Evolutionary conservation across 2,888 invertebrate genomes (phyloP).

Genomic region (Melikaiella ostensackeni): DNA sequence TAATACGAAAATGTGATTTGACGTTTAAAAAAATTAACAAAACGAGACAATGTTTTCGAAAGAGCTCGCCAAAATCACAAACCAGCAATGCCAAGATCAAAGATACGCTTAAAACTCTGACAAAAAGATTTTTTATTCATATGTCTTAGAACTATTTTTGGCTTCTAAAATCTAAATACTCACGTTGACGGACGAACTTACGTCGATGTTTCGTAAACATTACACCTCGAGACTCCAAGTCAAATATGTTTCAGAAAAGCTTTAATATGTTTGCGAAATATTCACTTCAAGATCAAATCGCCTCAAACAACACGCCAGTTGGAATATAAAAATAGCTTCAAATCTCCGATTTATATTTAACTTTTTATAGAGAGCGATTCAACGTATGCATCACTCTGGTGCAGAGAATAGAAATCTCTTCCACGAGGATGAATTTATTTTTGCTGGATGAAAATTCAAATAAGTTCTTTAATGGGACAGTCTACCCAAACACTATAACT

Average conservation of each 20-base stretch:
- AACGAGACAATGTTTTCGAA: background rate
- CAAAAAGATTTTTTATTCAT: constrained; percentile 5
- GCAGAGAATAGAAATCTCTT: constrained; percentile 8
- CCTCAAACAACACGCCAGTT: constrained; percentile 2
- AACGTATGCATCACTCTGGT: background rate
- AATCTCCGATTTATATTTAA: constrained; percentile 36
- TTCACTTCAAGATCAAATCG: constrained; percentile 24
- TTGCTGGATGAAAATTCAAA: constrained; percentile 9
- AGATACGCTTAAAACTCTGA: background rate
- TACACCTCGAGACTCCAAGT: background rate
- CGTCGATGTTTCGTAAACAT: constrained; percentile 8
- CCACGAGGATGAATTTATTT: constrained; percentile 11
- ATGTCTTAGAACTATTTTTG: background rate
- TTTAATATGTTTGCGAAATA: constrained; percentile 28
- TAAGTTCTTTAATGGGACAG: background rate
- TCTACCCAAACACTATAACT: too few species aligned
- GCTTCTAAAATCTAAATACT: background rate
- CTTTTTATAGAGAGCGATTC: constrained; percentile 29
- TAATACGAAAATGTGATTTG: background rate
- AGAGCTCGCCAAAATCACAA: background rate
- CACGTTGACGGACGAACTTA: background rate
- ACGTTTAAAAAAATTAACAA: background rate
- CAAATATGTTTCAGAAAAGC: background rate
- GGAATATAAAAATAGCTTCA: constrained; percentile 29
- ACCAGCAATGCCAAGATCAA: background rate